Evolutionary conservation across 2,888 invertebrate species (phyloP), one percentile per base, ranked within the genome.

Genomic region (Portevinia maculata): DNA sequence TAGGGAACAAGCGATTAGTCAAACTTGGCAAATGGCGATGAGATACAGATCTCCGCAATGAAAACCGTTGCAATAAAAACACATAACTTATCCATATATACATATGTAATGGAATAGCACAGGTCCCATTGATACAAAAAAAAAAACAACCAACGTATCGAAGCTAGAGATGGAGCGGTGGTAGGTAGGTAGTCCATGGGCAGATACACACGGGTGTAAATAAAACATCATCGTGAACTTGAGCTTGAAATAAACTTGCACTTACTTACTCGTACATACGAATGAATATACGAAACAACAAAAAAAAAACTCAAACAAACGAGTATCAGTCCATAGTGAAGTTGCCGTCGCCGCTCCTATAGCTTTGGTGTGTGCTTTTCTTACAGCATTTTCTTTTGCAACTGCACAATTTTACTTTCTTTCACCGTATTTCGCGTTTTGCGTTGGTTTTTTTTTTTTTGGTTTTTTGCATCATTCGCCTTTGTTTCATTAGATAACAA

Each of bases 171-270:
- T 32, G 34, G 24, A 34, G 28, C 39, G 37, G 39, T 15, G 46
- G 67, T 44, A 41, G 21, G 46, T 13, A 57, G 9, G 55, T 21
- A 55, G 28, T n/a, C 28, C 11, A 21, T 30, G 15, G 37, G 39
- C 24, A 48, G 55, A 67, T 19, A 67, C 5, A 17, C 52, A 30
- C 21, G 32, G 65, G 21, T 13, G 21, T 32, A 62, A 41, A 60
- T 30, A 24, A 15, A 52, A 32, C 67, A 59, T 52, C 67, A 71
- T 60, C 65, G 65, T 83, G 83, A 83, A 83, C 83, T 83, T 83
- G 83, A 83, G 83, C 83, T 83, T 83, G 83, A 83, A 83, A 78
- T 70, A 13, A 41, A 15, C 57, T 59, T 67, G 55, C 74, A 67
- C 67, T 52, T 34, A 37, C 50, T 41, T 50, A 44, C 50, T 28